Evolutionary conservation across 2,888 invertebrate species (phyloP).

Genomic region (Helicoverpa assulta): DNA sequence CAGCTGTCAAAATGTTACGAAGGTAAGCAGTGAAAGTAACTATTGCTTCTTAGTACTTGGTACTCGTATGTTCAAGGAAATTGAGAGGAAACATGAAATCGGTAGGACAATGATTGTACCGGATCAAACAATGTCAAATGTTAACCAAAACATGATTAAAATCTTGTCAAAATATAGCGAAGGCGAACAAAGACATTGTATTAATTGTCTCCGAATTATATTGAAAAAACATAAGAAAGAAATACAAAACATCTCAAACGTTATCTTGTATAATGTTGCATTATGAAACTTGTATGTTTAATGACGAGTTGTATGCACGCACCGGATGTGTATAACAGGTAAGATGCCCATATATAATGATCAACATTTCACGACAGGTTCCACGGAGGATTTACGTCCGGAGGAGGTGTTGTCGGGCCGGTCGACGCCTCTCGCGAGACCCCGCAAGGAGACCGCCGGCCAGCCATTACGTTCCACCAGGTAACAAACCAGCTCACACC

Average conservation of each 20-base stretch:
- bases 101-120: not conserved
- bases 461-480: slow-evolving; percentile 92
- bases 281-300: slow-evolving; percentile 18
- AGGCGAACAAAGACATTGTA: not conserved
- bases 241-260: slow-evolving; percentile 11
- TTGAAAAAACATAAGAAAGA: slow-evolving; percentile 13
- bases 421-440: slow-evolving; percentile 92
- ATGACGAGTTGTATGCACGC: slow-evolving; percentile 28
- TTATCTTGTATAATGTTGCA: slow-evolving; percentile 17
- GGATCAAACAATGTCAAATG: not conserved
- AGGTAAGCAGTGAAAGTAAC: not conserved
- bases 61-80: not conserved
- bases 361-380: slow-evolving; percentile 73
- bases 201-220: not conserved
- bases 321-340: slow-evolving; percentile 38
- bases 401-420: slow-evolving; percentile 90
- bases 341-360: slow-evolving; percentile 47
- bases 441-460: slow-evolving; percentile 92
- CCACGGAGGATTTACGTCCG: slow-evolving; percentile 84
- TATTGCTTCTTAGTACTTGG: not conserved
- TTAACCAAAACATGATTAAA: not conserved
- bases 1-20: not conserved
- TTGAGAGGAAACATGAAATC: not conserved
- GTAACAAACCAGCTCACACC: slow-evolving; percentile 67
- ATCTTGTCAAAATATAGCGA: not conserved